Evolutionary conservation across 2,797 vertebrate species (phyloP).

Genomic region (Avahi laniger): DNA sequence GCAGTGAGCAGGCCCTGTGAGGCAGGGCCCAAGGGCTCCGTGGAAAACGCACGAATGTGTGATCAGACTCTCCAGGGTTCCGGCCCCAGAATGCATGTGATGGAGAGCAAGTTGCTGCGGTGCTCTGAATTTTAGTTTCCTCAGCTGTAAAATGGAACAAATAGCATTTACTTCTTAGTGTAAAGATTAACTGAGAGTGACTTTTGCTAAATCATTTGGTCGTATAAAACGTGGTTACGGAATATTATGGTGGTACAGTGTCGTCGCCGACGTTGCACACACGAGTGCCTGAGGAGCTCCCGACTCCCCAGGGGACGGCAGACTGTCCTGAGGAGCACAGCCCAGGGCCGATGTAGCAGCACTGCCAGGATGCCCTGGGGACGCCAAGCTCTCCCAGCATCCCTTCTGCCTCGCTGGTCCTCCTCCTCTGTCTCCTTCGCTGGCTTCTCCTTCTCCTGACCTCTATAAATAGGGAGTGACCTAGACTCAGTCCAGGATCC

Average conservation of each 20-base stretch:
- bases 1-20: background rate
- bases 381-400: background rate
- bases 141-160: background rate
- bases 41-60: background rate
- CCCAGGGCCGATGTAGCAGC: background rate
- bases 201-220: background rate
- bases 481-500: background rate
- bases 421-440: background rate
- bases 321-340: no score
- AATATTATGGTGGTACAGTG: background rate
- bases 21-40: background rate
- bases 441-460: background rate
- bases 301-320: accelerated
- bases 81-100: no score
- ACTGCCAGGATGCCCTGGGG: background rate
- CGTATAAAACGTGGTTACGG: background rate
- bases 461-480: background rate
- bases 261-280: accelerated
- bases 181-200: background rate
- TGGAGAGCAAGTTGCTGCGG: accelerated
- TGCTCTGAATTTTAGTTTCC: background rate
- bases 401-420: no score
- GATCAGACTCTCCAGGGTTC: background rate
- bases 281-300: background rate
- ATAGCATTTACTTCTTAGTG: background rate